These are phyloP conservation scores for Montipora efflorescens DNA, from an alignment of 64 coral and sea anemone genomes.

Conservation along the genomic window DNA sequence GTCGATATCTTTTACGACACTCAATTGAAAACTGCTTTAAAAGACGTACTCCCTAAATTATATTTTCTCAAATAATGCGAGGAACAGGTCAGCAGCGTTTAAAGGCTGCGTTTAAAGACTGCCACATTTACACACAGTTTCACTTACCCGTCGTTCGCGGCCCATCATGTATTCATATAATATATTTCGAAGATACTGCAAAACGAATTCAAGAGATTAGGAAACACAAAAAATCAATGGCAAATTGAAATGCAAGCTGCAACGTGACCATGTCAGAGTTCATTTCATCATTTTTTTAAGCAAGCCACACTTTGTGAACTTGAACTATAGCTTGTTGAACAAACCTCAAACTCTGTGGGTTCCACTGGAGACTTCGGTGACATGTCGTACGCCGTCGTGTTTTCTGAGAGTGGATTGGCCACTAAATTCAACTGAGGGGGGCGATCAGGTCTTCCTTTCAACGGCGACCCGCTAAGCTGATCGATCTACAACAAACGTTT, in stretches of 20 bases:
- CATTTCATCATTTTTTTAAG: too few species aligned
- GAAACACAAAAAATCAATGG: not conserved
- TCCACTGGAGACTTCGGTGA: constrained; percentile 80
- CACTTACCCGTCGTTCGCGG: constrained; percentile 78
- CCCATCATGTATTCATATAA: constrained; percentile 99
- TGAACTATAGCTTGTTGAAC: not conserved
- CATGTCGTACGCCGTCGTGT: constrained; percentile 8
- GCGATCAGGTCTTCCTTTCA: constrained; percentile 64
- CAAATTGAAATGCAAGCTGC: not conserved
- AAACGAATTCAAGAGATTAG: not conserved
- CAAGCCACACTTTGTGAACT: too few species aligned
- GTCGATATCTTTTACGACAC: too few species aligned
- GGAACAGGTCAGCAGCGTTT: too few species aligned
- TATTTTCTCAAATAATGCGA: too few species aligned
- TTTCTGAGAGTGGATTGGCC: constrained; percentile 88
- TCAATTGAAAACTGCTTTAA: too few species aligned
- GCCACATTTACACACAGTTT: too few species aligned
- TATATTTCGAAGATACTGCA: constrained; percentile 98
- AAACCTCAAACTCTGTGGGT: constrained; percentile 91
- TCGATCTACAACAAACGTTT: constrained; percentile 58
- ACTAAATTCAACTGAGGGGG: constrained; percentile 86
- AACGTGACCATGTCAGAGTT: not conserved
- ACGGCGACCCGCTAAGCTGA: constrained; percentile 79
- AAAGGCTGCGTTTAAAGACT: too few species aligned
- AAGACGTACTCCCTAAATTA: too few species aligned